Conservation (phyloP, 2,888 invertebrate species). For the Brachynemurus nebulosus region DNA sequence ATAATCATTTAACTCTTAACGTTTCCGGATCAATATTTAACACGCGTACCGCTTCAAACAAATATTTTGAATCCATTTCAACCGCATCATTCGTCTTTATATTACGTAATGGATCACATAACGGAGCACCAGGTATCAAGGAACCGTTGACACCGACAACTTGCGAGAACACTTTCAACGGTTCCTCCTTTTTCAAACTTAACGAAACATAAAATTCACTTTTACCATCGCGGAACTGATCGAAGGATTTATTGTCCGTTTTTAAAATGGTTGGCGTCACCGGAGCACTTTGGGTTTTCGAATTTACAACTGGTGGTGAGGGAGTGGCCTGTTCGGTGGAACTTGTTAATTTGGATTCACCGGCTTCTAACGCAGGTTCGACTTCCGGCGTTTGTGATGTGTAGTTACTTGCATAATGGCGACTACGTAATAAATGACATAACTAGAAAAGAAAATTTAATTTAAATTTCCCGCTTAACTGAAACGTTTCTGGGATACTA, state of each 20-base stretch:
- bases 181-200: slow-evolving; percentile 29
- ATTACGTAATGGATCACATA: slow-evolving; percentile 11
- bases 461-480: neutral
- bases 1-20: neutral
- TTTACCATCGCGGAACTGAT: neutral
- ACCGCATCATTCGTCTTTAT: neutral
- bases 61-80: neutral
- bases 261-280: neutral
- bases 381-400: slow-evolving; percentile 35
- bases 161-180: slow-evolving; percentile 33
- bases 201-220: neutral
- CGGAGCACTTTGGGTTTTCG: neutral
- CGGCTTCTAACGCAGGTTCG: slow-evolving; percentile 38
- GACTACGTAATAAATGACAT: slow-evolving; percentile 25
- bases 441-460: slow-evolving; percentile 21
- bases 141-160: slow-evolving; percentile 25
- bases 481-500: slow-evolving; percentile 18
- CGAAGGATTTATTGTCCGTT: neutral
- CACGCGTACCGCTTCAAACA: slow-evolving; percentile 1
- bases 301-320: neutral
- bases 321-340: neutral
- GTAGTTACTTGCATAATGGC: slow-evolving; percentile 33
- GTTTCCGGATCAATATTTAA: neutral
- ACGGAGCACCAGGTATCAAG: slow-evolving; percentile 22
- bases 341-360: slow-evolving; percentile 28